A percentile compares a stretch with the other conserved stretches of the same genome.
phyloP scores from a whole-genome alignment of 35 echinoderm and acorn worm species.

The Strongylocentrotus purpuratus region DNA sequence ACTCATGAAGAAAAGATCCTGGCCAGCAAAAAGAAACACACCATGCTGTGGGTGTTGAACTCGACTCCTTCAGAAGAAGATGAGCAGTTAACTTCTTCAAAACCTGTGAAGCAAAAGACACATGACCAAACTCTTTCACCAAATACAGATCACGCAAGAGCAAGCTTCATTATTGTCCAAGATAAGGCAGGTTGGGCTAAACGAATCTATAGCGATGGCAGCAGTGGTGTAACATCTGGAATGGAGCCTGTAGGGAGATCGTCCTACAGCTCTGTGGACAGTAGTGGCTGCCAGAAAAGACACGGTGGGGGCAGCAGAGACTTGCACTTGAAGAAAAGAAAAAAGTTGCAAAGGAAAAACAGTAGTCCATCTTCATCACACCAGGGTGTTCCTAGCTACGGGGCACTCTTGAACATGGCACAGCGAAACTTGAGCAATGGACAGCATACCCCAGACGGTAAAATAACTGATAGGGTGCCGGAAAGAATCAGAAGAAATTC shows the following conservation, averaged over 20 bases:
- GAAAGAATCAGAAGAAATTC: slow-evolving; percentile 4
- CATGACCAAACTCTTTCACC: background rate
- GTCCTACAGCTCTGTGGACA: background rate
- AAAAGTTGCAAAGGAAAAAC: slow-evolving; percentile 6
- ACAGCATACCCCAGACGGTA: background rate
- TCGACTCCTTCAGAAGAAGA: background rate
- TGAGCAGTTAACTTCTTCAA: background rate
- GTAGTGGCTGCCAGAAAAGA: background rate
- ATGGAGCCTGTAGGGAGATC: background rate
- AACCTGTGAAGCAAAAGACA: background rate
- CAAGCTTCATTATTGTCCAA: background rate
- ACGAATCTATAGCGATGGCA: slow-evolving; percentile 8
- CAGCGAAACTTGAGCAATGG: background rate
- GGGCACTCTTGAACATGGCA: background rate
- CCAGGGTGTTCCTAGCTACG: background rate
- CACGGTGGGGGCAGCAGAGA: too few relatives aligned
- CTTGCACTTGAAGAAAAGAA: background rate
- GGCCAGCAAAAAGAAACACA: background rate
- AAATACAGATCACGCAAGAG: background rate
- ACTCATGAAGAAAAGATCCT: background rate
- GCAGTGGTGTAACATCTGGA: background rate
- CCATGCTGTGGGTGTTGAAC: background rate
- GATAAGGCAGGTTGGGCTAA: slow-evolving; percentile 21
- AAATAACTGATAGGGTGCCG: background rate
- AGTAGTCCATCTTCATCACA: background rate